Evolutionary conservation across 2,113 vertebrate species (phyloP).

Genomic region (Barbus barbus): DNA sequence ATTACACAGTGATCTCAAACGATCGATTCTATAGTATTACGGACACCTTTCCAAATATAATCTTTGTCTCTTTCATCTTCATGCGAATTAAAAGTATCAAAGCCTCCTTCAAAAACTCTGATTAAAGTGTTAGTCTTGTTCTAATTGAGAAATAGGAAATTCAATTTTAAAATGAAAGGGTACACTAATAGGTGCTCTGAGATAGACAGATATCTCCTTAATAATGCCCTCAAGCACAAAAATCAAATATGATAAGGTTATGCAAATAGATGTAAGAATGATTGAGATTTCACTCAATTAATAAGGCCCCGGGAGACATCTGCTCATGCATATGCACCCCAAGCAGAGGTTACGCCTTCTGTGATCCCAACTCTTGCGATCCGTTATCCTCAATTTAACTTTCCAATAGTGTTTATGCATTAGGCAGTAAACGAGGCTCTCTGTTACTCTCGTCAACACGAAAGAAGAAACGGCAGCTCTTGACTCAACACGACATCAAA

Average conservation of each 20-base stretch:
- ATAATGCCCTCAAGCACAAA: slow-evolving; percentile 59
- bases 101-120: slow-evolving; percentile 37
- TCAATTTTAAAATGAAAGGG: slow-evolving; percentile 49
- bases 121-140: slow-evolving; percentile 43
- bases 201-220: slow-evolving; percentile 56
- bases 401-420: background rate
- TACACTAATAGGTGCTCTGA: slow-evolving; percentile 47
- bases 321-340: slow-evolving; percentile 41
- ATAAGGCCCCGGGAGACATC: slow-evolving; percentile 53
- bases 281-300: slow-evolving; percentile 62
- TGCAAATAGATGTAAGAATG: slow-evolving; percentile 54
- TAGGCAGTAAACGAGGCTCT: background rate
- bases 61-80: slow-evolving; percentile 29
- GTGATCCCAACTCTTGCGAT: slow-evolving; percentile 24
- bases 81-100: slow-evolving; percentile 30
- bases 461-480: background rate
- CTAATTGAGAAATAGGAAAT: slow-evolving; percentile 57
- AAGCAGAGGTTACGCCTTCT: slow-evolving; percentile 41
- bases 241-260: slow-evolving; percentile 60
- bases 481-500: background rate
- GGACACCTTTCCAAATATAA: background rate
- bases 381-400: slow-evolving; percentile 39
- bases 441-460: background rate
- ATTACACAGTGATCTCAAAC: background rate
- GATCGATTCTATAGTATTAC: background rate